These are phyloP conservation scores for Mus caroli DNA, from an alignment of 2,797 vertebrate genomes.

Conservation along the genomic window DNA sequence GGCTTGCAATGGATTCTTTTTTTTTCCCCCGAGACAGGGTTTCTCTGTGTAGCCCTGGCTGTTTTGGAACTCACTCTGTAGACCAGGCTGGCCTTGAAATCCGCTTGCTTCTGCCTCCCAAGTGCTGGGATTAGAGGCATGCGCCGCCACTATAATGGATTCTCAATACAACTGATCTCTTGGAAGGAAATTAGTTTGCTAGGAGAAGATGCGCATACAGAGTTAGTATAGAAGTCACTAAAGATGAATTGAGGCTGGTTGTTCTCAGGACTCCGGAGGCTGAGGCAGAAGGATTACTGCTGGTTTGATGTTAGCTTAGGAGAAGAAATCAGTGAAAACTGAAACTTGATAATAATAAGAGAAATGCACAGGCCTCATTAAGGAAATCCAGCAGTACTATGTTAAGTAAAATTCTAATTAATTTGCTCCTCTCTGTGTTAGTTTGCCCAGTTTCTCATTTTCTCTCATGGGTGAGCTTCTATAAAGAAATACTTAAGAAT, in stretches of 20 bases:
- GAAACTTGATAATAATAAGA: background rate
- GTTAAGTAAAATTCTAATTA: conserved; percentile 5
- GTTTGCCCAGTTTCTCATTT: background rate
- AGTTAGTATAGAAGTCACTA: background rate
- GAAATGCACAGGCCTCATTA: background rate
- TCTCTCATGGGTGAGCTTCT: conserved; percentile 43
- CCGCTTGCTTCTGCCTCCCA: background rate
- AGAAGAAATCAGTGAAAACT: background rate
- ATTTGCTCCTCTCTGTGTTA: conserved; percentile 9
- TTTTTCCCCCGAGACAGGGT: too few species aligned
- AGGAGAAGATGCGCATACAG: background rate
- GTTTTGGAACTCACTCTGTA: background rate
- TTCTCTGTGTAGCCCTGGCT: too few species aligned
- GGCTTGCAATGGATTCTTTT: conserved; percentile 1
- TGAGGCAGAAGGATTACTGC: background rate
- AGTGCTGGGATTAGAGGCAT: background rate
- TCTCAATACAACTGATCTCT: background rate
- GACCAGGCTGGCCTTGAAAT: too few species aligned
- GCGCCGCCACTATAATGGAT: background rate
- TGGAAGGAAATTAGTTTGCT: conserved; percentile 5
- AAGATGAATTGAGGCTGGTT: background rate
- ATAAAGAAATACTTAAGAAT: background rate
- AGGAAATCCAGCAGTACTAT: conserved; percentile 31
- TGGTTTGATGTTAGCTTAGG: background rate
- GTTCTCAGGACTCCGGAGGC: background rate